Base-by-base conservation (phyloP, 2,888 invertebrate genomes). In the Rhamnusium bicolor region DNA sequence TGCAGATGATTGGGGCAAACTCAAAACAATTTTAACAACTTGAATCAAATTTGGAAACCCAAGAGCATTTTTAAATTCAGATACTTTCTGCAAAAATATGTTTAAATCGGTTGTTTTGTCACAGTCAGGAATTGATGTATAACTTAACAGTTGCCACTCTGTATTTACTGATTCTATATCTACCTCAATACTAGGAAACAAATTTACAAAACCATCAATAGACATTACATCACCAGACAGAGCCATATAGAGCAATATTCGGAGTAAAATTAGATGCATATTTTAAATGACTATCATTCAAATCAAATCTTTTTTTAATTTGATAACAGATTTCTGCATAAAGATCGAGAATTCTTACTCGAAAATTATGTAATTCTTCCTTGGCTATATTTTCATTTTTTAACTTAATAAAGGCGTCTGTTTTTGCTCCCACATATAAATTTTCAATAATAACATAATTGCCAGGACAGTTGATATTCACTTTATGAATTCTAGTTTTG, bases 111-210 rank as follows among this genome's bases (percentile, higher is more conserved):
- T n/a, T n/a, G n/a, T n/a, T n/a, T n/a, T n/a, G n/a, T n/a, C n/a
- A n/a, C n/a, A n/a, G n/a, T n/a, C n/a, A n/a, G n/a, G n/a, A n/a
- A n/a, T n/a, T n/a, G n/a, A n/a, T n/a, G n/a, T n/a, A n/a, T n/a
- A n/a, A n/a, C 27, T 24, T 58, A 68, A 49, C 47, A 68, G 58
- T 8, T 60, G 47, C 68, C 58, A 68, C 32, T 68, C 49, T 56
- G 56, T 56, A 53, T 66, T n/a, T n/a, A n/a, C n/a, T n/a, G n/a
- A n/a, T n/a, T n/a, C n/a, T 66, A 67, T 67, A 56, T 67, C 24
- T 0, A 67, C 47, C 19, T 16, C 19, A 46, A 67, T 47, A 12
- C 46, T 56, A 18, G 58, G 56, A 12, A 67, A 67, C 18, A 67
- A 16, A 46, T 67, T 67, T 18, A 67, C 40, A 56, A 67, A 66